Evolutionary conservation across 2,113 vertebrate genomes (phyloP).

Genomic region (Lethenteron reissneri): DNA sequence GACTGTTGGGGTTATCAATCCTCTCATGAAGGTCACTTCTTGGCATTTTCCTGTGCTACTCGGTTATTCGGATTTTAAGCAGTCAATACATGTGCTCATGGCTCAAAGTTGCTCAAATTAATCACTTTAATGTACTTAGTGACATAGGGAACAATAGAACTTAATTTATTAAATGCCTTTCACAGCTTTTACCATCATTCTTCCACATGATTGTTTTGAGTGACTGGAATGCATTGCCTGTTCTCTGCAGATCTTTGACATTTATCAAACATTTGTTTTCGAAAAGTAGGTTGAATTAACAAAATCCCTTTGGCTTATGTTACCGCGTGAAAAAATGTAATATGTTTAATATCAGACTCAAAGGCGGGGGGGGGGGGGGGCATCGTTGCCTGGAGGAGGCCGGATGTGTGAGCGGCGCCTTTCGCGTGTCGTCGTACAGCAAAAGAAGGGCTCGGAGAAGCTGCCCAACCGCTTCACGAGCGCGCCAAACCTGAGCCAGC

Average conservation of each 20-base stretch:
- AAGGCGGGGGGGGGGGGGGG: constrained; percentile 17
- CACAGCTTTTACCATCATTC: background rate
- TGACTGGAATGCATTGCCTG: background rate
- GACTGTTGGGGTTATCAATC: constrained; percentile 94
- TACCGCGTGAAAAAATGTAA: constrained; percentile 16
- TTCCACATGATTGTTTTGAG: background rate
- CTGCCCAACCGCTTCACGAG: constrained; percentile 87
- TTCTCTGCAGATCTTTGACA: background rate
- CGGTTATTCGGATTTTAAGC: constrained; percentile 16
- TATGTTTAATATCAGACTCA: constrained; percentile 13
- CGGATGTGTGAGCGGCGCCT: constrained; percentile 18
- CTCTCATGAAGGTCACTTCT: constrained; percentile 56
- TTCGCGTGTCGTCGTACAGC: constrained; percentile 66
- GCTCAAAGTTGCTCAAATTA: background rate
- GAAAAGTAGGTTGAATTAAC: constrained; percentile 12
- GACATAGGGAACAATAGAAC: background rate
- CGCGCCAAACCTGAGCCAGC: constrained; percentile 77
- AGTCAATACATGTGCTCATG: background rate
- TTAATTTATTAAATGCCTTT: background rate
- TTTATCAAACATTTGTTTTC: background rate
- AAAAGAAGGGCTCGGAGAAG: constrained; percentile 99
- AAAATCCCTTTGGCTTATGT: constrained; percentile 12
- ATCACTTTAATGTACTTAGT: background rate
- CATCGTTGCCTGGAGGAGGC: constrained; percentile 15
- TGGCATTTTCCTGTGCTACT: too few relatives aligned